Percentiles rank a stretch among this genome's conserved stretches.
These are phyloP conservation scores for Crossoptilon crossoptilon DNA, from an alignment of 2,797 vertebrate genomes.

Conservation along the genomic window DNA sequence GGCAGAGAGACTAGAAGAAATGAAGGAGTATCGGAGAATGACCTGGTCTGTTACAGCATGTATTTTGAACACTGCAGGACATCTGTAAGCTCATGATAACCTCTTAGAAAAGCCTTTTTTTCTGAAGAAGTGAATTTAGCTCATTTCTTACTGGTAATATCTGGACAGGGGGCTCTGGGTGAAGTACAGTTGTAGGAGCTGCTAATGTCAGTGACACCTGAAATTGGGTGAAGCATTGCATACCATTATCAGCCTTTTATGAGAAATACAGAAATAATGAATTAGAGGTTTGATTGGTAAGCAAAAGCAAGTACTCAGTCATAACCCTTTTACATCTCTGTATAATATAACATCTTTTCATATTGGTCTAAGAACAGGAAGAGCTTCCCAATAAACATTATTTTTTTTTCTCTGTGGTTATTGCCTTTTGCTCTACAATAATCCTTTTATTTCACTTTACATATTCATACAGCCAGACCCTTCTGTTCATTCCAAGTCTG, in stretches of 20 bases:
- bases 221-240: background rate
- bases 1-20: background rate
- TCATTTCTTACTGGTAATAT: background rate
- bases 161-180: background rate
- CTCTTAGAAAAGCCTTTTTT: background rate
- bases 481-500: background rate
- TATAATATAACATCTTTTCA: background rate
- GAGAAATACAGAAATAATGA: background rate
- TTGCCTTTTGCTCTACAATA: background rate
- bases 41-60: background rate
- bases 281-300: background rate
- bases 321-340: background rate
- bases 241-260: background rate
- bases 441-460: background rate
- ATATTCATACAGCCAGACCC: background rate
- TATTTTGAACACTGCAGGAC: background rate
- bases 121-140: background rate
- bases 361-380: background rate
- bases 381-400: background rate
- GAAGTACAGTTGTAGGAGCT: background rate
- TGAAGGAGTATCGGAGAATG: background rate
- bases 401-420: background rate
- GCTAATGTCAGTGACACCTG: background rate
- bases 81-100: background rate
- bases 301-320: background rate